Evolutionary conservation across 2,113 vertebrate species (phyloP), one percentile per base, ranked within the genome.

Genomic region (Istiophorus platypterus): DNA sequence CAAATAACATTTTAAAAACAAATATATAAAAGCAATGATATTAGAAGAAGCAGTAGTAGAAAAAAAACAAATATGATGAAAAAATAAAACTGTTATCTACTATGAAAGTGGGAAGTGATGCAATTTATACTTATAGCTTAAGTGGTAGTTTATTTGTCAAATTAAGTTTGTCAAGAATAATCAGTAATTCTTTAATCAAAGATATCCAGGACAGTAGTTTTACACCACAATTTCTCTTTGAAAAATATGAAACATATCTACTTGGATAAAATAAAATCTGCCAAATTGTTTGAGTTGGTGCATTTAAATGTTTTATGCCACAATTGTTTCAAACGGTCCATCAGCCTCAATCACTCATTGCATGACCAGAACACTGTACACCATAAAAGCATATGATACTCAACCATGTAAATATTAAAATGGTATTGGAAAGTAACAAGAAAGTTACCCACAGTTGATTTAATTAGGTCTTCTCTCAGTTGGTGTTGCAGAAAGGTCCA

Each of bases 381-480:
- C 63, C 49, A 49, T 24, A 20, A 59, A 31, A 79, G 12, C 0
- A 17, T 7, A 39, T 31, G 9, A 54, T n/a, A 42, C 47, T 66
- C 14, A 62, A 18, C 22, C 17, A 22, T 22, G 7, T 59, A 22
- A 34, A 12, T 26, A 26, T 51, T 49, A 0, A 11, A 20, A 64
- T 39, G 26, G 11, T 11, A 18, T 73, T 78, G 65, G 17, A 34
- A 34, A 63, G 52, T 47, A 41, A 71, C 37, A 27, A 49, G 15
- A 64, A 67, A 49, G 11, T 0, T 31, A 26, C 24, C 1, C 29
- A 11, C 5, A 1, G 6, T 58, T 72, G 14, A 65, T 83, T 63
- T 22, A 57, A 72, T 3, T 20, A n/a, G 34, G 51, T 58, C 22
- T 78, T 79, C 8, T 11, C 68, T 56, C n/a, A 57, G 58, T 58